Evolutionary conservation across 2,888 invertebrate species (phyloP), one percentile per base, ranked within the genome.

Genomic region (Zeuzera pyrina): DNA sequence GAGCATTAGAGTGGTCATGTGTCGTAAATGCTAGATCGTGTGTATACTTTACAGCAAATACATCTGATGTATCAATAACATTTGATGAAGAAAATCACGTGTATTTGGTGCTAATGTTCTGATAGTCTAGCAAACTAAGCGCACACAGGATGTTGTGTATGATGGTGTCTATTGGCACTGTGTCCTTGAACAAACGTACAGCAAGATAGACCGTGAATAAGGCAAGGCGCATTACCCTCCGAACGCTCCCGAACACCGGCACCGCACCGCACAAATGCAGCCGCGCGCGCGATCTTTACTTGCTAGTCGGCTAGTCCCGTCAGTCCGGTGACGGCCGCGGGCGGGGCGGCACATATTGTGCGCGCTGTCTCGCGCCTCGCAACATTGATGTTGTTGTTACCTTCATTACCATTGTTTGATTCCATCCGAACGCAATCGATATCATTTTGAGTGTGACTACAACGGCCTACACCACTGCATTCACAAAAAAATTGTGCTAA

Each of bases 291-390:
- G 72, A 76, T 71, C 70, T 69, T 67, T 69, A 69, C 55, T 54
- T 47, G 38, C 42, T 40, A 35, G 40, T 41, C 49, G 6, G 10
- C 40, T 8, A 47, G 42, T 36, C 39, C 49, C 36, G n/a, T 57
- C 69, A 77, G 81, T 79, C 70, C 65, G 69, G 67, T 67, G 66
- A 67, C 57, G 71, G 57, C 77, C 78, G 74, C 79, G 74, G 77
- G 79, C 77, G 79, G 76, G 78, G 81, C 79, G 79, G 77, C 78
- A 76, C 78, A 77, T 66, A 62, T 62, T 57, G 74, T 73, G 81
- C 38, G 38, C 42, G 41, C 41, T 33, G 36, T 36, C 41, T 35
- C 77, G 58, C 76, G 81, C 81, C 78, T 79, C 78, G 78, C 81
- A 65, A 57, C 45, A 45, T 69, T 70, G 59, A n/a, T 53, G 72